Evolutionary conservation across 2,888 invertebrate species (phyloP), one percentile per base, ranked within the genome.

Genomic region (Xanthorhoe spadicearia): DNA sequence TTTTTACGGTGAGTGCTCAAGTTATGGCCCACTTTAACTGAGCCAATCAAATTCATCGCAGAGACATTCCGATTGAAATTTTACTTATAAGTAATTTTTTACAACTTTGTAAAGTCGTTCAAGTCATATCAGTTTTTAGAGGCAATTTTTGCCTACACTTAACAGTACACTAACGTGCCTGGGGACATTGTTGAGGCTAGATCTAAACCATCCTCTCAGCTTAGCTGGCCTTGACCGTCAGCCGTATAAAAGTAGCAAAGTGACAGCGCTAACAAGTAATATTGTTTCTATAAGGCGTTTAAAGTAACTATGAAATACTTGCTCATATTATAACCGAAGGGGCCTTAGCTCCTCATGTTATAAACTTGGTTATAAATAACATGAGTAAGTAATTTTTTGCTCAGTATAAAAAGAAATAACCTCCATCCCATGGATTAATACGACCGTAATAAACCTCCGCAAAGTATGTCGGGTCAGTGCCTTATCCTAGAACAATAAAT

Each of bases 401-500:
- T n/a, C 15, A 32, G 32, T 28, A 59, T 28, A 13, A 59, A 56
- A 57, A 57, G 23, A 46, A 43, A 43, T 43, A 43, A 43, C 38
- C 55, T 17, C 17, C 53, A 13, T 43, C 43, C 43, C 43, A 74
- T 72, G 70, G 69, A 75, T 74, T 72, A 71, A 77, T 76, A 65
- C 28, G 68, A 74, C 74, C 64, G 78, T 79, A 77, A 82, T 82
- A 83, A 83, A 80, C 77, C 74, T 73, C 67, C 52, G 66, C 64
- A 64, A 78, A 75, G 75, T 74, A 76, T 73, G 72, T 56, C 72
- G 70, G 78, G 79, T 74, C 77, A 75, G 75, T 72, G 73, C 70
- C 75, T 79, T 80, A 81, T 76, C 76, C 79, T 69, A 70, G 74
- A 68, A 80, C 82, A 80, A 87, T 89, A 89, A 90, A 89, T 89